Evolutionary conservation across 2,113 vertebrate species (phyloP).

Genomic region (Corynorhinus townsendii): DNA sequence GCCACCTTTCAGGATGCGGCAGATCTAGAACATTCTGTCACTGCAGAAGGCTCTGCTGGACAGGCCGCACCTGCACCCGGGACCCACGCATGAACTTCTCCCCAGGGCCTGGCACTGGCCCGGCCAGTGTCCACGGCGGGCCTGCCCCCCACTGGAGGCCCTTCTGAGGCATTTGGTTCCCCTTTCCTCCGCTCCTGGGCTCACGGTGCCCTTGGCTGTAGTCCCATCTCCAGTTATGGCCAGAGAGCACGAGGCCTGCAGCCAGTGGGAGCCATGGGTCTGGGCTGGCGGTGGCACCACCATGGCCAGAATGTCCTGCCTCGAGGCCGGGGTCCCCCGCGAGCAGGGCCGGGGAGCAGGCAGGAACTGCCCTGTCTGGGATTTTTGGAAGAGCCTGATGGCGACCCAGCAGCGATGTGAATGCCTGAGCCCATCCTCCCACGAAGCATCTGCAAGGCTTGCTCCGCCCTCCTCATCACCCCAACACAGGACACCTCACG

Average conservation of each 20-base stretch:
- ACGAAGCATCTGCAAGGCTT: background rate
- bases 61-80: background rate
- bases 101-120: fast-evolving
- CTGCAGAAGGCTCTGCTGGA: fast-evolving
- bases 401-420: fast-evolving
- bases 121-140: fast-evolving
- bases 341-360: background rate
- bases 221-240: background rate
- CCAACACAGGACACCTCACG: background rate
- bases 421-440: background rate
- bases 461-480: background rate
- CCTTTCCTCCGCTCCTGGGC: background rate
- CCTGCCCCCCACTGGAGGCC: fast-evolving
- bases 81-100: fast-evolving
- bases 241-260: background rate
- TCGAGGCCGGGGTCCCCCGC: background rate
- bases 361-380: fast-evolving
- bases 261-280: background rate
- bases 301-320: background rate
- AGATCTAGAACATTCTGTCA: background rate
- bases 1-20: fast-evolving
- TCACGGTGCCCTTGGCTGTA: background rate
- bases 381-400: background rate
- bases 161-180: fast-evolving
- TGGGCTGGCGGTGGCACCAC: conserved; percentile 22